phyloP scores from a whole-genome alignment of 2,113 vertebrate genomes.

The Micronycteris hirsuta region DNA sequence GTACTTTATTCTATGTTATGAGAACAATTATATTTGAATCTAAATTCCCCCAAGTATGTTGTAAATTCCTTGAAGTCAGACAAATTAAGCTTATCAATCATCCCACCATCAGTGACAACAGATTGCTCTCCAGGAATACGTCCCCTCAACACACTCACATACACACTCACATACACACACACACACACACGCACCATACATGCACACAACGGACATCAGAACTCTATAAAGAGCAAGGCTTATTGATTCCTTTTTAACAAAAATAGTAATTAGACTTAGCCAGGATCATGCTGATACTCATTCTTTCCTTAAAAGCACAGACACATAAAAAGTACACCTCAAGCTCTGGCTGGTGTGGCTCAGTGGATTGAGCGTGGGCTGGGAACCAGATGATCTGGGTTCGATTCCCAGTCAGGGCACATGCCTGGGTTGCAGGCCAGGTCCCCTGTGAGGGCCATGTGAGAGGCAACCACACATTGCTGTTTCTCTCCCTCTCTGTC shows the following conservation, averaged over 20 bases:
- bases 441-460: too few species aligned
- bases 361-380: too few species aligned
- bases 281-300: not conserved
- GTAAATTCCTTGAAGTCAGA: conserved; percentile 50
- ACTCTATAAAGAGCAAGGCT: not conserved
- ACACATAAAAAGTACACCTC: not conserved
- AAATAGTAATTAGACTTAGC: not conserved
- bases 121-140: not conserved
- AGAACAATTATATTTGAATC: conserved; percentile 35
- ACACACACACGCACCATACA: not conserved
- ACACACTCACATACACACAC: not conserved
- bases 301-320: not conserved
- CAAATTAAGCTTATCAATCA: conserved; percentile 28
- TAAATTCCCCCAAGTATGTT: conserved; percentile 21
- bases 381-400: too few species aligned
- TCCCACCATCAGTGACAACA: not conserved
- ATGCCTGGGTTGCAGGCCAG: too few species aligned
- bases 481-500: too few species aligned
- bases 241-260: not conserved
- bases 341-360: too few species aligned
- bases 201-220: not conserved
- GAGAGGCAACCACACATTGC: too few species aligned
- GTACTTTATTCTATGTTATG: conserved; percentile 24
- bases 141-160: not conserved
- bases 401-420: too few species aligned